These are phyloP conservation scores for Pyrrhura leucotis DNA, from an alignment of 2,797 vertebrate genomes.

Conservation along the genomic window DNA sequence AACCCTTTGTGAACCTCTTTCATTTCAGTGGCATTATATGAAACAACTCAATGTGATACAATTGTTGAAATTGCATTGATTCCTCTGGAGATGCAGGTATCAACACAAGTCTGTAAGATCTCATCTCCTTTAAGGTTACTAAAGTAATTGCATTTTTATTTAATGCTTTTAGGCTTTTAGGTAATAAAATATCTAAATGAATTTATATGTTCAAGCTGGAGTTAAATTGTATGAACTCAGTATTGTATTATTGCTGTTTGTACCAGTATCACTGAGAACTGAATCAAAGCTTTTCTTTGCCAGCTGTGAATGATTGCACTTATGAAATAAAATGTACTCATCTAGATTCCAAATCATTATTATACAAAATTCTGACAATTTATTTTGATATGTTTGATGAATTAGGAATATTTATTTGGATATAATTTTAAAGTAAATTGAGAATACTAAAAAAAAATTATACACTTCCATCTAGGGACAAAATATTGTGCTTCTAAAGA, in stretches of 20 bases:
- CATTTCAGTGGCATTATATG: constrained; percentile 68
- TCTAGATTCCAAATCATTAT: not conserved
- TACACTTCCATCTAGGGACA: not conserved
- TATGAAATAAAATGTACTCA: constrained; percentile 27
- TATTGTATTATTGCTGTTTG: not conserved
- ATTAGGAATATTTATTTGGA: constrained; percentile 1
- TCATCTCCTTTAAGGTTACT: constrained; percentile 59
- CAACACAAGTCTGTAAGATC: constrained; percentile 54
- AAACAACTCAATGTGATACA: constrained; percentile 73
- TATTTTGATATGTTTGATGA: not conserved
- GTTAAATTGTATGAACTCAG: not conserved
- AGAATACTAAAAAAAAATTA: not conserved
- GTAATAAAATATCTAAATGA: constrained; percentile 44
- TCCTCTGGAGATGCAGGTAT: constrained; percentile 76
- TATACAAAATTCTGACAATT: not conserved
- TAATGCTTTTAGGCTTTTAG: constrained; percentile 51
- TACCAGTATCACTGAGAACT: not conserved
- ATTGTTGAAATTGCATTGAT: constrained; percentile 77
- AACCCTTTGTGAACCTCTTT: constrained; percentile 59
- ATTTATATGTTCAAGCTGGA: constrained; percentile 63
- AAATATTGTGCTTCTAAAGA: not conserved
- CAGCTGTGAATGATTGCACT: not conserved
- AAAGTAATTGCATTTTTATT: constrained; percentile 68
- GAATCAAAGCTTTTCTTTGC: constrained; percentile 18
- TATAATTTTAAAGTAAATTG: not conserved